Percentiles rank a stretch among this genome's conserved stretches.
Evolutionary conservation across 2,113 vertebrate genomes (phyloP).

Genomic region (Gymnogyps californianus): DNA sequence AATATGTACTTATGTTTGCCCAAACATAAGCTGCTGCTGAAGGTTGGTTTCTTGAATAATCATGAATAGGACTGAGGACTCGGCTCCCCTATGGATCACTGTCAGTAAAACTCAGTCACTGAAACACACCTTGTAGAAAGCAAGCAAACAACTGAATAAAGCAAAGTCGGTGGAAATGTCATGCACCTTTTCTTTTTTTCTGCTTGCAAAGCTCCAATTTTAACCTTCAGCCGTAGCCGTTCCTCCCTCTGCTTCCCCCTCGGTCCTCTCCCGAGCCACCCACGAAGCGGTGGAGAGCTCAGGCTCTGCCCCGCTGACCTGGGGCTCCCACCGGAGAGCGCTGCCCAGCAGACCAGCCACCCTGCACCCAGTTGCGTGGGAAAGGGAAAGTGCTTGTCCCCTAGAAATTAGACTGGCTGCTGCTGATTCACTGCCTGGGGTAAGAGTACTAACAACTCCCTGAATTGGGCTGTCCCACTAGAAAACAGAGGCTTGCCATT

Average conservation of each 20-base stretch:
- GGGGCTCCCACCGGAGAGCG: not conserved
- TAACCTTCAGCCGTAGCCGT: not conserved
- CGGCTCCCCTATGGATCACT: not conserved
- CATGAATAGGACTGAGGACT: not conserved
- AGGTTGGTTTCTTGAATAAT: not conserved
- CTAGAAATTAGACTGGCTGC: not conserved
- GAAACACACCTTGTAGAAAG: not conserved
- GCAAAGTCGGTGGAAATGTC: not conserved
- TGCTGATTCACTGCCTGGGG: not conserved
- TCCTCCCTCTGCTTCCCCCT: not conserved
- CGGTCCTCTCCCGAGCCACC: not conserved
- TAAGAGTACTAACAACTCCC: not conserved
- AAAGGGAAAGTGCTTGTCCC: not conserved
- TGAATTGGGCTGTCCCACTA: not conserved
- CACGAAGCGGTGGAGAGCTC: not conserved
- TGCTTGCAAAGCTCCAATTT: not conserved
- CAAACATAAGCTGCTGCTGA: not conserved
- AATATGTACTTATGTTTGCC: not conserved
- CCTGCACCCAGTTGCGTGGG: accelerated
- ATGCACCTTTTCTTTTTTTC: not conserved
- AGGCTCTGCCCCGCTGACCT: not conserved
- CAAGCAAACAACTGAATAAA: not conserved
- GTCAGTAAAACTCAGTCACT: not conserved
- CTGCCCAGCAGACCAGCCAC: not conserved
- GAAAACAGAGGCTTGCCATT: not conserved